Evolutionary conservation across 2,888 invertebrate genomes (phyloP), one percentile per base, ranked within the genome.

Genomic region (Orgyia antiqua): DNA sequence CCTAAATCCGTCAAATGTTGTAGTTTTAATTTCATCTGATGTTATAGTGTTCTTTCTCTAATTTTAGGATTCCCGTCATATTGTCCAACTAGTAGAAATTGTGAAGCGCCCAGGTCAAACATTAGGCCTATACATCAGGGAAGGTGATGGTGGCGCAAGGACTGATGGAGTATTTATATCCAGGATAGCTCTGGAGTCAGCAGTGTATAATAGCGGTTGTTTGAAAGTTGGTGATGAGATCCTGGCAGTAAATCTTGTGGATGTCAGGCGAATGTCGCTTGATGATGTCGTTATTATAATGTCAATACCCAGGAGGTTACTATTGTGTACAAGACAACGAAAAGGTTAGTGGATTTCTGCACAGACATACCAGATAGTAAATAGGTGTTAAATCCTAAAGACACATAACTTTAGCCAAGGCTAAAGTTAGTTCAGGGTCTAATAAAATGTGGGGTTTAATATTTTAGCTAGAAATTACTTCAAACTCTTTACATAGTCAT

Each of bases 261-360:
- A 98, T 74, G 99, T 99, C 51, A 94, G 97, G 45, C 92, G 95
- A 63, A 99, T 99, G 98, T 96, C 97, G 51, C 88, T 99, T 61
- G 99, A 99, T 78, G 99, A 99, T 78, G 99, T 99, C 45, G 99
- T 99, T 52, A 97, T 99, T 65, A 96, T 99, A 62, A 98, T 99
- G 97, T 98, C 98, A 65, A 99, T 99, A 86, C 99, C 99, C 4
- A 90, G 98, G 65, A 91, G 99, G 55, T 88, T 99, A 65, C 93
- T 99, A 45, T 89, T 99, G 45, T 97, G 97, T 56, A 98, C 98
- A 45, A 90, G 97, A 58, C 96, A 96, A 69, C 87, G 93, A 50
- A 92, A 93, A 77, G 93, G 92, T 73, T 79, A 26, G 31, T 13
- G 6, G 6, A 15, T 4, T 15, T 15, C n/a, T n/a, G n/a, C n/a